phyloP scores from a whole-genome alignment of 92 coral and sea anemone species.

The Hydrozoanthus gracilis region DNA sequence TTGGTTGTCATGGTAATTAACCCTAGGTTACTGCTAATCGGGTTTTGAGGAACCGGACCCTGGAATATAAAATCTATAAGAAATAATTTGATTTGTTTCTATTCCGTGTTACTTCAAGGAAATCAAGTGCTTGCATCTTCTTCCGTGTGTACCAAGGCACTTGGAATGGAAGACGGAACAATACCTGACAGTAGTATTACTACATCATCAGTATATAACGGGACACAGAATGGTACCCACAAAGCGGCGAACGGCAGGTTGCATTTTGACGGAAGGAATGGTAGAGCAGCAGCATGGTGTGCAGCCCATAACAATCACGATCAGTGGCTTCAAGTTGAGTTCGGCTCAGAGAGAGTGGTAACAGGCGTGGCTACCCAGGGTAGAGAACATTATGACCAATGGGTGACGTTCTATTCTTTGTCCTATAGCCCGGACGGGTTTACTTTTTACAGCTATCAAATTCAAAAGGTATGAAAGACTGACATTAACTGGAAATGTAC shows the following conservation, averaged over 20 bases:
- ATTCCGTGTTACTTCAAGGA: no score
- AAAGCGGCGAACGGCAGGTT: neutral
- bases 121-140: no score
- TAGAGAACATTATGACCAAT: neutral
- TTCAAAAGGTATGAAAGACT: neutral
- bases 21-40: no score
- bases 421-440: neutral
- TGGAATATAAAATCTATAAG: no score
- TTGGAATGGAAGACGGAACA: neutral
- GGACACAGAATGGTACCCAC: neutral
- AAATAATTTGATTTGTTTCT: no score
- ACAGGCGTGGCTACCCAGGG: neutral
- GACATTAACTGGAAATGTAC: no score
- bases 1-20: no score
- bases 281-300: neutral
- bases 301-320: neutral
- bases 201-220: neutral
- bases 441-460: neutral
- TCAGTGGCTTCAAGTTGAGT: constrained; percentile 14
- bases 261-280: neutral
- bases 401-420: neutral
- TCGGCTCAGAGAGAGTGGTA: neutral
- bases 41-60: no score
- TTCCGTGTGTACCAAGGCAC: neutral
- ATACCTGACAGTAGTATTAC: neutral